Conservation (phyloP, 2,888 invertebrate genomes). For the Malthinus seriepunctatus region DNA sequence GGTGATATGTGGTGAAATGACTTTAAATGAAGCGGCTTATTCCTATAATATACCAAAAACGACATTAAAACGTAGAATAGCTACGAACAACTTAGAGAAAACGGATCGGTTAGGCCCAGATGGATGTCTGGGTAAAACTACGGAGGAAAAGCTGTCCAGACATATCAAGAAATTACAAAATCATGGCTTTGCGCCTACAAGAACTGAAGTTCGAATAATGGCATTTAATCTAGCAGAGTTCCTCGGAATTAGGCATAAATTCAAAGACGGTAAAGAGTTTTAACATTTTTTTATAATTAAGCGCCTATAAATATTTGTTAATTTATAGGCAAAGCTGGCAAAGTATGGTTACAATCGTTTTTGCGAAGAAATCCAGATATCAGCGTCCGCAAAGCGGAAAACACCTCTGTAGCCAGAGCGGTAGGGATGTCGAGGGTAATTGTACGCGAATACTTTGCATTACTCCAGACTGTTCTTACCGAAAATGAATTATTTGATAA, state of each 20-base stretch:
- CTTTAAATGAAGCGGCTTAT: not conserved
- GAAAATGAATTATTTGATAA: conserved; percentile 3
- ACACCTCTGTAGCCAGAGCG: not conserved
- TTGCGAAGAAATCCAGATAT: not conserved
- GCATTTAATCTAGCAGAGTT: not conserved
- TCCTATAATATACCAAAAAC: not conserved
- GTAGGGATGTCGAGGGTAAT: conserved; percentile 3
- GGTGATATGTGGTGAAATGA: not conserved
- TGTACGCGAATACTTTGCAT: not conserved
- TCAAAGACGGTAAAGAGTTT: too few relatives aligned
- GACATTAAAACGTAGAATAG: not conserved
- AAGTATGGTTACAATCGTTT: not conserved
- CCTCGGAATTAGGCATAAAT: too few relatives aligned
- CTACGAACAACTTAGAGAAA: not conserved
- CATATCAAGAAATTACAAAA: not conserved
- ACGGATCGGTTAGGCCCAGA: not conserved
- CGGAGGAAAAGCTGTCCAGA: not conserved
- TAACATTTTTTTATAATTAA: not conserved
- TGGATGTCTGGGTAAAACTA: not conserved
- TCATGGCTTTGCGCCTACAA: conserved; percentile 1
- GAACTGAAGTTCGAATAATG: conserved; percentile 15
- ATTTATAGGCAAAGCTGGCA: conserved; percentile 4
- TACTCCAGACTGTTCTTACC: not conserved
- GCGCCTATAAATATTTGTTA: not conserved
- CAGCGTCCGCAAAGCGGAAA: conserved; percentile 5